Conservation (phyloP, 1,140 invertebrate species). For the Trichomalopsis sarcophagae region DNA sequence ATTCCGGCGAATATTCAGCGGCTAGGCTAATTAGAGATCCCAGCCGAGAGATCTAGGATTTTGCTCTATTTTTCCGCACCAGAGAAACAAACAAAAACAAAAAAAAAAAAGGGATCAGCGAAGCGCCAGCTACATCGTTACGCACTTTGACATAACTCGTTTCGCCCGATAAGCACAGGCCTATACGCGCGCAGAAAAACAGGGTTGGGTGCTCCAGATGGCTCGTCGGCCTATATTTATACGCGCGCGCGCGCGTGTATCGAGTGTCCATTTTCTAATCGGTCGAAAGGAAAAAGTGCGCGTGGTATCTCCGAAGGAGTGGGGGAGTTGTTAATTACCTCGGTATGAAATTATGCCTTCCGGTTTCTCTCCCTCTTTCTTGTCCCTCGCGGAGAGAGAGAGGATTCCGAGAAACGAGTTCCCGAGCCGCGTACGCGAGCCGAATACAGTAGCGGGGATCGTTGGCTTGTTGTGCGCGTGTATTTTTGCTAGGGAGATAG, state of each 20-base stretch:
- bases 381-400: not conserved
- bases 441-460: slow-evolving; percentile 14
- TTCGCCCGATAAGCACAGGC: slow-evolving; percentile 1
- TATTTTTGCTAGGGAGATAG: not conserved
- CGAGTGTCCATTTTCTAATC: slow-evolving; percentile 42
- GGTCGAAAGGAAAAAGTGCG: slow-evolving; percentile 9
- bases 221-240: slow-evolving; percentile 18
- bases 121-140: not conserved
- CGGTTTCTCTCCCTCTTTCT: not conserved
- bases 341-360: slow-evolving; percentile 37
- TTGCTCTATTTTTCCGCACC: not conserved
- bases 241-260: not conserved
- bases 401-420: slow-evolving; percentile 31
- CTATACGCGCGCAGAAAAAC: no score
- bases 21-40: not conserved
- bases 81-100: not conserved
- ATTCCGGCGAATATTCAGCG: not conserved
- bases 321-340: slow-evolving; percentile 36
- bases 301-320: not conserved
- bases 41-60: not conserved
- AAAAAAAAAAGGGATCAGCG: not conserved
- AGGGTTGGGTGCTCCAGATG: slow-evolving; percentile 22
- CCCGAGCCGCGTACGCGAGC: not conserved
- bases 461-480: not conserved
- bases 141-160: slow-evolving; percentile 38